A percentile compares a stretch with the other conserved stretches of the same genome.
Conservation (phyloP, 35 echinoderm and acorn worm species). For the Chiridota heheva region DNA sequence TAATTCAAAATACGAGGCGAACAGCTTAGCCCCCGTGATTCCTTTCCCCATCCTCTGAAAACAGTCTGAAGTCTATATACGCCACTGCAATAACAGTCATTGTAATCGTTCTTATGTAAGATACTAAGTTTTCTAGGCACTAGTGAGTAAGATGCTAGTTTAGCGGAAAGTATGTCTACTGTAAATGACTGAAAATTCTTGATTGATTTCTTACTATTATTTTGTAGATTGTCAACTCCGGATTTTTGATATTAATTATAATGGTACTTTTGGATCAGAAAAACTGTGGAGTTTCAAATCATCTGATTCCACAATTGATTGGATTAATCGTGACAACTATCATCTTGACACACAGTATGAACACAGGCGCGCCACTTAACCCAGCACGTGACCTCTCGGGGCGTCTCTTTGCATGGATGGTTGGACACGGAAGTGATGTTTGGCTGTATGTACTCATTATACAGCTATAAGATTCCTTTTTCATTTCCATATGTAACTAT, state of each 20-base stretch:
- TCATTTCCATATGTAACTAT: too few relatives aligned
- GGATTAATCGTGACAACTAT: not conserved
- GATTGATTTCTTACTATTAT: not conserved
- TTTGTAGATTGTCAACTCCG: conserved; percentile 7
- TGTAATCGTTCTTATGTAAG: too few relatives aligned
- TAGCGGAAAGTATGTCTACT: too few relatives aligned
- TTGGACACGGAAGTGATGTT: not conserved
- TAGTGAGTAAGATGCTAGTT: too few relatives aligned
- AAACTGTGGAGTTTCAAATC: not conserved
- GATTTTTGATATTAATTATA: not conserved
- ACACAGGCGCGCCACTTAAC: conserved; percentile 13
- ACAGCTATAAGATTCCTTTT: too few relatives aligned
- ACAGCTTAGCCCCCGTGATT: too few relatives aligned
- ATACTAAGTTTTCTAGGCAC: too few relatives aligned
- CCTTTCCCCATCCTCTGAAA: too few relatives aligned
- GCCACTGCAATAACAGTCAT: too few relatives aligned
- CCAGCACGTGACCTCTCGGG: conserved; percentile 21
- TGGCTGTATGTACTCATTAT: conserved; percentile 10
- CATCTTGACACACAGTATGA: not conserved
- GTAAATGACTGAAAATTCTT: too few relatives aligned
- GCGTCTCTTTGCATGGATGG: not conserved
- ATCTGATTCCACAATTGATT: not conserved
- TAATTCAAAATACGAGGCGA: too few relatives aligned
- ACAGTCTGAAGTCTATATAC: too few relatives aligned
- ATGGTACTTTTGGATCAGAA: not conserved